Conservation (phyloP, 1,140 invertebrate species). For the Aplysia californica region DNA sequence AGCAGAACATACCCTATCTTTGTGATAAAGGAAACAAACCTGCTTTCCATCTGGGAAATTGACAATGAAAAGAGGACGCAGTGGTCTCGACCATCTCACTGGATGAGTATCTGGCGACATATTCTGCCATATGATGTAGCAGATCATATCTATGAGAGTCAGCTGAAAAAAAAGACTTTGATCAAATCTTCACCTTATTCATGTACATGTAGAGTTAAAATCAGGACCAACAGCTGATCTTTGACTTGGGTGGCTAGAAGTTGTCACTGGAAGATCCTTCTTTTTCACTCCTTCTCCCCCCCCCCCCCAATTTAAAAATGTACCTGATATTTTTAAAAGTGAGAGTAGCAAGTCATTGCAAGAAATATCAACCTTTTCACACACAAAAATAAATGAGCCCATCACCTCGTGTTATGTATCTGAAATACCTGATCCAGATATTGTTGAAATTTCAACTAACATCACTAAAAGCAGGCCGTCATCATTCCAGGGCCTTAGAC, state of each 20-base stretch:
- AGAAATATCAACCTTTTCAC: no score
- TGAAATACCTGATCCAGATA: no score
- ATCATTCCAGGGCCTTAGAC: no score
- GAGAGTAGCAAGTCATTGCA: no score
- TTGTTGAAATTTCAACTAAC: no score
- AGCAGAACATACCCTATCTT: no score
- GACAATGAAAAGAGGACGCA: constrained; percentile 70
- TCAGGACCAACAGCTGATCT: neutral
- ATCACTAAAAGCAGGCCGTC: no score
- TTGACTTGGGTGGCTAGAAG: neutral
- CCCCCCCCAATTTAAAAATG: no score
- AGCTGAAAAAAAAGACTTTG: constrained; percentile 46
- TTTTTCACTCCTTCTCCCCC: no score
- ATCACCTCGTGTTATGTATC: no score
- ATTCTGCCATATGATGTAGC: constrained; percentile 64
- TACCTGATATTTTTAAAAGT: no score
- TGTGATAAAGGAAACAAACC: constrained; percentile 50
- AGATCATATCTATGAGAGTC: constrained; percentile 68
- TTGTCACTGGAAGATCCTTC: neutral
- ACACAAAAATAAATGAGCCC: no score
- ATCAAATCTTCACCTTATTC: neutral
- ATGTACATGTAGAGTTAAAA: neutral
- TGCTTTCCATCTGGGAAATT: constrained; percentile 72
- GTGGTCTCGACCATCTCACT: constrained; percentile 68
- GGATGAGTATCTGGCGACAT: constrained; percentile 45